phyloP scores from a whole-genome alignment of 2,113 vertebrate genomes.

The Coptodon bakossiorum region DNA sequence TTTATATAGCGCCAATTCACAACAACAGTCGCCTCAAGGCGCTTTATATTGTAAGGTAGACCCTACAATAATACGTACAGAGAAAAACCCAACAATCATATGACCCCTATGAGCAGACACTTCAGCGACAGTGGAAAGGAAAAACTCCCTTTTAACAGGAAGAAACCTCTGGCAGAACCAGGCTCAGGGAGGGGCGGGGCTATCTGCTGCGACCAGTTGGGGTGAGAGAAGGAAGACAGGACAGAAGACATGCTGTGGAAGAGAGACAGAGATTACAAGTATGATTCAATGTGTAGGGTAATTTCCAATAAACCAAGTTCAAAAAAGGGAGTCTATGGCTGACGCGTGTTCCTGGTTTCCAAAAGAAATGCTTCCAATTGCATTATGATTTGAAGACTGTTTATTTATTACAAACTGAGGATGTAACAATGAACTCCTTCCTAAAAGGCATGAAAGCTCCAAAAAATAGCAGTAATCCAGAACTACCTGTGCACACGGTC shows the following conservation, averaged over 20 bases:
- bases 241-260: not conserved
- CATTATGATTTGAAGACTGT: too few species aligned
- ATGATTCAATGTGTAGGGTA: too few species aligned
- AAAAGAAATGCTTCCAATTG: too few species aligned
- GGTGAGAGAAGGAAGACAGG: not conserved
- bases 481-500: too few species aligned
- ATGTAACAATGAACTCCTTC: too few species aligned
- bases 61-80: not conserved
- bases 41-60: fast-evolving
- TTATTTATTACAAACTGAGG: too few species aligned
- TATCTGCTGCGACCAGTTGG: not conserved
- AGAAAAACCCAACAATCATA: not conserved
- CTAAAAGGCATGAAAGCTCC: too few species aligned
- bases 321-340: too few species aligned
- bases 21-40: fast-evolving
- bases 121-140: fast-evolving
- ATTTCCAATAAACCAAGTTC: too few species aligned
- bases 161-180: not conserved
- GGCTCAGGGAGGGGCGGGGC: not conserved
- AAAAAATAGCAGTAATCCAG: too few species aligned
- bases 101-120: not conserved
- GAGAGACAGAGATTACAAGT: fast-evolving
- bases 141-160: not conserved
- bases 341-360: too few species aligned
- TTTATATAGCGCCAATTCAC: not conserved